phyloP scores from a whole-genome alignment of 1,140 invertebrate genomes.

The Copidosoma floridanum region DNA sequence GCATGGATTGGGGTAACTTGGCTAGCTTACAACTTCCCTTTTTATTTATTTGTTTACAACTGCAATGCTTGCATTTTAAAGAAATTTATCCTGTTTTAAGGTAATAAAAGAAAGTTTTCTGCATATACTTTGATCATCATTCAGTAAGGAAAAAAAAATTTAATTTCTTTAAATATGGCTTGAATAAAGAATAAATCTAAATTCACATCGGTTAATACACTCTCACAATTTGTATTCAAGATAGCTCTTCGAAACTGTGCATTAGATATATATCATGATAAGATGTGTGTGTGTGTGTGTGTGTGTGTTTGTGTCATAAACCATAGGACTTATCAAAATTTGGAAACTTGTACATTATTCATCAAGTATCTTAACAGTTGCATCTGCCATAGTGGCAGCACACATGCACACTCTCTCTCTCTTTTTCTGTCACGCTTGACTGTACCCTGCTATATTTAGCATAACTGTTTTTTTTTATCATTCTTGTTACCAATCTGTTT shows the following conservation, averaged over 20 bases:
- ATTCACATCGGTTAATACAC: no score
- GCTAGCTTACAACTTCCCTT: background rate
- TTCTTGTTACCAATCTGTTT: slow-evolving; percentile 25
- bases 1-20: slow-evolving; percentile 5
- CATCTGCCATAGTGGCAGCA: slow-evolving; percentile 11
- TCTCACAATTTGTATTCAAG: no score
- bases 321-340: slow-evolving; percentile 14
- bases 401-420: slow-evolving; percentile 30
- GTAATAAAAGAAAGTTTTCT: background rate
- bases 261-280: no score
- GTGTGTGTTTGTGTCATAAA: no score
- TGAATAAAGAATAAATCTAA: no score
- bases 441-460: slow-evolving; percentile 51
- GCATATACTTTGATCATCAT: background rate
- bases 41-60: no score
- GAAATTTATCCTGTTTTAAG: background rate
- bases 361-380: slow-evolving; percentile 32
- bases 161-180: background rate
- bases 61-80: no score
- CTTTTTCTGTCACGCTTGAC: slow-evolving; percentile 34
- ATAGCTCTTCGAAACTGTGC: no score
- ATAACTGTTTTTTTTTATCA: slow-evolving; percentile 38
- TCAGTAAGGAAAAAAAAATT: background rate
- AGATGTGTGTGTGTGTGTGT: no score
- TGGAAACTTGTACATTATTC: slow-evolving; percentile 33